Percentiles rank a stretch among this genome's conserved stretches.
Evolutionary conservation across 2,113 vertebrate species (phyloP).

Genomic region (Cyphomyrus discorhynchus): DNA sequence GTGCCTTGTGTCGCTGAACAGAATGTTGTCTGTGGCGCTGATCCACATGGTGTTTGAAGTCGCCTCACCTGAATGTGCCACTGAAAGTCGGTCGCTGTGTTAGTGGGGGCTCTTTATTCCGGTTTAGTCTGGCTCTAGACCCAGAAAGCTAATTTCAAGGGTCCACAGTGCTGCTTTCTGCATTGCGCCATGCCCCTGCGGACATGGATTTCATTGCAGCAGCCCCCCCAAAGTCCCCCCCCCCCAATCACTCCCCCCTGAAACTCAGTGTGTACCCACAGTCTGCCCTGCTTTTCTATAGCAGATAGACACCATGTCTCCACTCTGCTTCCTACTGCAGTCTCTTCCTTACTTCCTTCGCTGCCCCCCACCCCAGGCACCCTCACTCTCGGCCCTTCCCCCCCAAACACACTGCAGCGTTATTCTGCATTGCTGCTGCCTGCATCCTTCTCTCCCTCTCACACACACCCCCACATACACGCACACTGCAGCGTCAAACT

Average conservation of each 20-base stretch:
- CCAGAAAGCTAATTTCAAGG: conserved; percentile 28
- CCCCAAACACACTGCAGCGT: neutral
- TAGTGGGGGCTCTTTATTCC: conserved; percentile 12
- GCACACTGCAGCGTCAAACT: conserved; percentile 39
- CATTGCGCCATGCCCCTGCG: conserved; percentile 9
- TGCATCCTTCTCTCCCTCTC: neutral
- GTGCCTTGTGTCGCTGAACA: neutral
- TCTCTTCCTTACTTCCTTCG: neutral
- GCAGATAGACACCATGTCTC: neutral
- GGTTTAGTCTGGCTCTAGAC: conserved; percentile 32
- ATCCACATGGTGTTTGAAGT: neutral
- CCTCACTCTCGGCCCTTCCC: neutral
- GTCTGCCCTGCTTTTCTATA: neutral
- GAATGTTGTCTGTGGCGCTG: neutral
- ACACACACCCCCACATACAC: conserved; percentile 24
- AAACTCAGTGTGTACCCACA: neutral
- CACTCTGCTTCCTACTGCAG: neutral
- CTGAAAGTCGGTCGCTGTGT: neutral
- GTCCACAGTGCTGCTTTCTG: conserved; percentile 16
- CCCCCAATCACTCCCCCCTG: neutral
- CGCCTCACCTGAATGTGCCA: neutral
- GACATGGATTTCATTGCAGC: conserved; percentile 23
- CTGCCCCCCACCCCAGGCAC: neutral
- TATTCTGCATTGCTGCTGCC: neutral
- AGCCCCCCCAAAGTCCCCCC: neutral